These are phyloP conservation scores for Platycercus adscitus DNA, from an alignment of 2,113 vertebrate species.

Conservation along the genomic window DNA sequence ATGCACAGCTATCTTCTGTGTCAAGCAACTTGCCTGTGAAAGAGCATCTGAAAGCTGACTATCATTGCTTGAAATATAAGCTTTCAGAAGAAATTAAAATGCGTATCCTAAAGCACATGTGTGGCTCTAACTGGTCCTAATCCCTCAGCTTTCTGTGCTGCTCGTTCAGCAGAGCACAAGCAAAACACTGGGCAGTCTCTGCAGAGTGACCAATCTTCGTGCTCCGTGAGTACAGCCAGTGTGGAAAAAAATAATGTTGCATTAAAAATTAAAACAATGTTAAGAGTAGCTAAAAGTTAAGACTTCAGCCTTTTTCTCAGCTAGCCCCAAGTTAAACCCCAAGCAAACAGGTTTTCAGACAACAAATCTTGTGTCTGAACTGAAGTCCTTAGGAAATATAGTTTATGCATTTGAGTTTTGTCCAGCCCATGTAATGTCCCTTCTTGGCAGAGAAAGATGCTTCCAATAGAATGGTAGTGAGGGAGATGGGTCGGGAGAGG, in stretches of 20 bases:
- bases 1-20: not conserved
- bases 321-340: not conserved
- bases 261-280: not conserved
- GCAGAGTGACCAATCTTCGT: not conserved
- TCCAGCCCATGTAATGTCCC: not conserved
- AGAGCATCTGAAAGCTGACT: not conserved
- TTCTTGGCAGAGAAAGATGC: not conserved
- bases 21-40: not conserved
- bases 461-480: not conserved
- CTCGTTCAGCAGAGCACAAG: not conserved
- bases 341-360: not conserved
- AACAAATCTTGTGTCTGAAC: not conserved
- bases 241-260: not conserved
- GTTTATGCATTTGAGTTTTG: not conserved
- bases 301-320: not conserved
- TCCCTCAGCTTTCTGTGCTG: fast-evolving
- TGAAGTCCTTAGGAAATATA: not conserved
- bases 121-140: not conserved
- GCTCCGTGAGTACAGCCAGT: not conserved
- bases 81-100: not conserved
- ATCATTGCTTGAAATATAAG: not conserved
- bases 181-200: fast-evolving
- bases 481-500: not conserved
- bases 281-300: not conserved
- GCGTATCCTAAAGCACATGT: not conserved